These are phyloP conservation scores for Apotomis betuletana DNA, from an alignment of 2,888 invertebrate species.

Conservation along the genomic window DNA sequence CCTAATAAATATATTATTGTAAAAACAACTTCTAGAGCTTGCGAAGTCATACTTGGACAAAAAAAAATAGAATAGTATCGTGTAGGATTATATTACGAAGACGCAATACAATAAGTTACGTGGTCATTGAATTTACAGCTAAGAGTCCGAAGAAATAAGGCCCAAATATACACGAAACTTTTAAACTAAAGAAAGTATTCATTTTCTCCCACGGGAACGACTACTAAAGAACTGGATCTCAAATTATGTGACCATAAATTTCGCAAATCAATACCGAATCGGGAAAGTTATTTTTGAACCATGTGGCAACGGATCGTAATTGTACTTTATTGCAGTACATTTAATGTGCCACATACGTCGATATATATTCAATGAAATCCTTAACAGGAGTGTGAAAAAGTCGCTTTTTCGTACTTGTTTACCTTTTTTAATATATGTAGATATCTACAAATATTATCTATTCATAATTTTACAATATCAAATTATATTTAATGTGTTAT, in stretches of 20 bases:
- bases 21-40: too few relatives aligned
- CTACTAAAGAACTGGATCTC: conserved; percentile 17
- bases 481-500: too few relatives aligned
- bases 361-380: too few relatives aligned
- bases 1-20: too few relatives aligned
- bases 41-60: too few relatives aligned
- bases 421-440: too few relatives aligned
- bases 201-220: conserved; percentile 20
- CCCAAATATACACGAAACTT: neutral
- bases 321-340: neutral
- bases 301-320: neutral
- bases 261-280: conserved; percentile 15
- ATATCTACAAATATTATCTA: too few relatives aligned
- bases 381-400: too few relatives aligned
- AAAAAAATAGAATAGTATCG: too few relatives aligned
- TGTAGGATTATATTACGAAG: neutral
- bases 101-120: neutral
- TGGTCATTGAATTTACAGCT: neutral
- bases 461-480: too few relatives aligned
- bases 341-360: neutral
- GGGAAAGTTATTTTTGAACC: conserved; percentile 4
- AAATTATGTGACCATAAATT: conserved; percentile 19
- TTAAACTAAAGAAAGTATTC: conserved; percentile 1
- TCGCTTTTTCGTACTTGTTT: too few relatives aligned
- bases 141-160: neutral